phyloP scores from a whole-genome alignment of 2,797 vertebrate genomes.

The Semaprochilodus insignis region DNA sequence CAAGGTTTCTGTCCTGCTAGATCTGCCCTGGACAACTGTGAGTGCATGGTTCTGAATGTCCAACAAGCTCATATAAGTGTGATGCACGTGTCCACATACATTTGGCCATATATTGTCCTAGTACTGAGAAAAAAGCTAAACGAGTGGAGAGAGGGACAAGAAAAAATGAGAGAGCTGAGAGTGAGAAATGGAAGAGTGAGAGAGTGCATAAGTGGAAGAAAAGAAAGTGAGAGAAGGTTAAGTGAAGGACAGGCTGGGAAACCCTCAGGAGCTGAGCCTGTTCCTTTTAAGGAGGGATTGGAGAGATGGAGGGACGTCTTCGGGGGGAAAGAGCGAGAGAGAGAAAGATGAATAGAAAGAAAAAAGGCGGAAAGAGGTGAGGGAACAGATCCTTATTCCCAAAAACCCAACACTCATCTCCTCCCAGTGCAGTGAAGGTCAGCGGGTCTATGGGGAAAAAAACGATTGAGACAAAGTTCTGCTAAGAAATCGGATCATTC shows the following conservation, averaged over 20 bases:
- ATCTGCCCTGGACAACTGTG: no score
- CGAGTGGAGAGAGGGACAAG: not conserved
- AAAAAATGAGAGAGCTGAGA: not conserved
- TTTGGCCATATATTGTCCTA: no score
- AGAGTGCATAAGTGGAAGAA: not conserved
- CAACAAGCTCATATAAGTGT: no score
- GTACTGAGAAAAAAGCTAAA: not conserved
- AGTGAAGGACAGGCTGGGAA: not conserved
- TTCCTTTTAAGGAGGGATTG: slow-evolving; percentile 12
- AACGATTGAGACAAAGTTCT: slow-evolving; percentile 49
- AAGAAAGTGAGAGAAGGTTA: not conserved
- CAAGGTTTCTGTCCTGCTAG: no score
- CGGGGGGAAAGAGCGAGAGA: slow-evolving; percentile 39
- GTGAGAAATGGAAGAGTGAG: not conserved
- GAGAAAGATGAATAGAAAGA: slow-evolving; percentile 20
- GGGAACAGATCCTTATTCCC: slow-evolving; percentile 66
- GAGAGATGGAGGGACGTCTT: slow-evolving; percentile 37
- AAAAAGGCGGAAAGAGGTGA: slow-evolving; percentile 28
- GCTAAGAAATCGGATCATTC: slow-evolving; percentile 61
- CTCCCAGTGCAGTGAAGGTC: slow-evolving; percentile 61
- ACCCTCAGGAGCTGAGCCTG: not conserved
- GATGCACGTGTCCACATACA: no score
- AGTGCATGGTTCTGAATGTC: no score
- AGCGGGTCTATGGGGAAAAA: slow-evolving; percentile 59
- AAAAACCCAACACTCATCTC: slow-evolving; percentile 53